Evolutionary conservation across 1,140 invertebrate genomes (phyloP).

Genomic region (Propsilocerus akamusi): DNA sequence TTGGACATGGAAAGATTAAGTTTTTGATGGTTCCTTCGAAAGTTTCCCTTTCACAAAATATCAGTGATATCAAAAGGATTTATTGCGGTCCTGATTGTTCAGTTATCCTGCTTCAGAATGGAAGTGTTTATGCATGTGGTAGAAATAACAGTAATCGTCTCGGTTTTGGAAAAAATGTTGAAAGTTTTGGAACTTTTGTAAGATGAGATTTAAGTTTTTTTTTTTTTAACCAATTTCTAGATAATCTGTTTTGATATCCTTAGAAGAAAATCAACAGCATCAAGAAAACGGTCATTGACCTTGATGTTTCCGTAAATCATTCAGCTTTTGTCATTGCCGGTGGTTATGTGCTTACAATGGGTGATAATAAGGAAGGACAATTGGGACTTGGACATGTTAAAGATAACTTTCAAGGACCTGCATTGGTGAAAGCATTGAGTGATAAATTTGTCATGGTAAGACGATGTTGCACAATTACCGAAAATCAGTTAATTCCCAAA

Average conservation of each 20-base stretch:
- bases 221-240: slow-evolving; percentile 3
- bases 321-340: slow-evolving; percentile 40
- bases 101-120: slow-evolving; percentile 41
- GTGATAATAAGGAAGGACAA: slow-evolving; percentile 35
- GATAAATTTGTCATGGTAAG: slow-evolving; percentile 33
- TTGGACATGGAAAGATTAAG: slow-evolving; percentile 41
- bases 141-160: slow-evolving; percentile 49
- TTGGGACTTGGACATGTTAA: slow-evolving; percentile 33
- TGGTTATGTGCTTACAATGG: slow-evolving; percentile 47
- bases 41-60: slow-evolving; percentile 22
- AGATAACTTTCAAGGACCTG: slow-evolving; percentile 22
- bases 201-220: slow-evolving; percentile 7
- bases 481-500: slow-evolving; percentile 6
- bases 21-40: not conserved
- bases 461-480: not conserved
- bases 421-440: slow-evolving; percentile 32
- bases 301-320: slow-evolving; percentile 36
- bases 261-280: slow-evolving; percentile 17
- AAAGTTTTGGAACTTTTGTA: slow-evolving; percentile 18
- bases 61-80: slow-evolving; percentile 30
- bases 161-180: slow-evolving; percentile 30
- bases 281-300: slow-evolving; percentile 25
- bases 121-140: slow-evolving; percentile 44
- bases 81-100: slow-evolving; percentile 44
- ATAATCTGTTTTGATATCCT: slow-evolving; percentile 4